A percentile compares a stretch with the other conserved stretches of the same genome.
Conservation (phyloP, 2,797 vertebrate species). For the Sebastes minor region DNA sequence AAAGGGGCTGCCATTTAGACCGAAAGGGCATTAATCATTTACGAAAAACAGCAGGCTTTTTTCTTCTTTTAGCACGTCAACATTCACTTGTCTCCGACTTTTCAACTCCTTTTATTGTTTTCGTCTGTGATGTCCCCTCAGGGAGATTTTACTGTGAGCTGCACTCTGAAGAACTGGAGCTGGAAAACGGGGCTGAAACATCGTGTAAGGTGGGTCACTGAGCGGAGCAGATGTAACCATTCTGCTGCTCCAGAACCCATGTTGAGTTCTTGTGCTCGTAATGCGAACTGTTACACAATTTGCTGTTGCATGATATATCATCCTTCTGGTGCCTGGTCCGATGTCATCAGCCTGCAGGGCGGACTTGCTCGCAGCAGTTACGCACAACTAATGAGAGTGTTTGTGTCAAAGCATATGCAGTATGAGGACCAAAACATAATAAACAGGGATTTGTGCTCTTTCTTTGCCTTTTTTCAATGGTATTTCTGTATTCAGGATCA, state of each 20-base stretch:
- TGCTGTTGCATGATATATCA: conserved; percentile 23
- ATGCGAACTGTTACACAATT: conserved; percentile 17
- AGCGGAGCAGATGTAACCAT: conserved; percentile 13
- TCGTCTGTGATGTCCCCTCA: conserved; percentile 58
- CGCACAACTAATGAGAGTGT: not conserved
- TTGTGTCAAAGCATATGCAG: not conserved
- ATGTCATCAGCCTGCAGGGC: not conserved
- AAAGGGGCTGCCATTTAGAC: conserved; percentile 6
- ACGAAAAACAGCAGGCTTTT: conserved; percentile 7
- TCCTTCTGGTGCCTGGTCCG: conserved; percentile 1
- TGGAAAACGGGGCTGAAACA: conserved; percentile 29
- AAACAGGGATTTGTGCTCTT: not conserved
- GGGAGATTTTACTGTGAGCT: conserved; percentile 84
- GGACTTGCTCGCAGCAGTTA: not conserved
- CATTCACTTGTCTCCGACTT: conserved; percentile 17
- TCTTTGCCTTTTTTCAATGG: not conserved
- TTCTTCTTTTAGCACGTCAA: not conserved
- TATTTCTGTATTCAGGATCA: conserved; percentile 31
- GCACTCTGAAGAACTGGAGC: conserved; percentile 77
- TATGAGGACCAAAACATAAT: not conserved
- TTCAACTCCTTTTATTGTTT: conserved; percentile 20
- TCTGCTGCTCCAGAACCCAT: conserved; percentile 9
- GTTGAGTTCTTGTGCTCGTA: not conserved
- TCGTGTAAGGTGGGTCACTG: conserved; percentile 66
- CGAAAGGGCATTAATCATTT: conserved; percentile 38